Conservation (phyloP, 2,797 vertebrate genomes). For the Adrianichthys oophorus region DNA sequence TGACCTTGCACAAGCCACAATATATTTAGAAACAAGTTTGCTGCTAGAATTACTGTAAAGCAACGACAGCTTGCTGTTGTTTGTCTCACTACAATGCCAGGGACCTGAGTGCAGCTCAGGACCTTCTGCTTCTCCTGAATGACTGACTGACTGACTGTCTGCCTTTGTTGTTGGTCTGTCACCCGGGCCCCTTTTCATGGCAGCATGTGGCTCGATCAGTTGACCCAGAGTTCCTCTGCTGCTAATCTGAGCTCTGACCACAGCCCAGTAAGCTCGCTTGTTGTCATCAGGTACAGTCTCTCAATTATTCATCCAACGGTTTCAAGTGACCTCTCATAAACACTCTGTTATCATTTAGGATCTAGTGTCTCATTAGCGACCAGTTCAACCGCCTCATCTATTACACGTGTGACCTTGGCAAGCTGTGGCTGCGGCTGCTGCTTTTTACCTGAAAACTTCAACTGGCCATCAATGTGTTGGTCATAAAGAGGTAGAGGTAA, state of each 20-base stretch:
- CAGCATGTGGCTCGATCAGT: constrained; percentile 18
- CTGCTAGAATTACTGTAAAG: too few species aligned
- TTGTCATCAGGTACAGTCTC: constrained; percentile 23
- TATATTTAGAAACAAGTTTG: too few species aligned
- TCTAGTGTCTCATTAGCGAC: constrained; percentile 75
- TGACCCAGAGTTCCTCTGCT: constrained; percentile 23
- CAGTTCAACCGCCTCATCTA: constrained; percentile 58
- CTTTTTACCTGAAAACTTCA: constrained; percentile 31
- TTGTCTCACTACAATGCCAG: constrained; percentile 20
- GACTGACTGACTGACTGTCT: constrained; percentile 27
- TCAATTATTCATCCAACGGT: constrained; percentile 70
- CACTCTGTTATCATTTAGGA: constrained; percentile 73
- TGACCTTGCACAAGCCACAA: too few species aligned
- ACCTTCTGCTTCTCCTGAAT: constrained; percentile 6
- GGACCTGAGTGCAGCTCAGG: constrained; percentile 26
- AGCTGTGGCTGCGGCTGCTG: constrained; percentile 6
- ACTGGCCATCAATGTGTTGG: constrained; percentile 30
- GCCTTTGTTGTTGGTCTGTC: constrained; percentile 50
- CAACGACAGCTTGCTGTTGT: constrained; percentile 4
- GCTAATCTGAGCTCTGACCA: constrained; percentile 33
- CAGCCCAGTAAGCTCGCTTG: constrained; percentile 34
- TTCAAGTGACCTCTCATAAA: constrained; percentile 72
- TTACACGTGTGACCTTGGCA: constrained; percentile 43
- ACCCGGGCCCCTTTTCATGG: constrained; percentile 19
- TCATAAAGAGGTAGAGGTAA: too few species aligned